A percentile compares a stretch with the other conserved stretches of the same genome.
Evolutionary conservation across 2,888 invertebrate species (phyloP).

Genomic region (Anorthoa munda): DNA sequence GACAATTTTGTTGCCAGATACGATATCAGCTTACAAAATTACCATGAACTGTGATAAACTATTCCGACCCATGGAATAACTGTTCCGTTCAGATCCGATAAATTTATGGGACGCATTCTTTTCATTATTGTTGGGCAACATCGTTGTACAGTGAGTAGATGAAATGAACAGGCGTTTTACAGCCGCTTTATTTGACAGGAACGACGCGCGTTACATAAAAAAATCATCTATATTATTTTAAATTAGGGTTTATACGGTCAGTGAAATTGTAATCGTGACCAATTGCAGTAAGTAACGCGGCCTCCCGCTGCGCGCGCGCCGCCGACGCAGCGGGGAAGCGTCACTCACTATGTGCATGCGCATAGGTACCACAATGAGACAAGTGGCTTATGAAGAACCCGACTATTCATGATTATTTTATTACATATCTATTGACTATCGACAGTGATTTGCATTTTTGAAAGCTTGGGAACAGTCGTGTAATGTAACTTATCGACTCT

Average conservation of each 20-base stretch:
- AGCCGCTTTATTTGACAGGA: slow-evolving; percentile 65
- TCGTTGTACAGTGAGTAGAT: slow-evolving; percentile 54
- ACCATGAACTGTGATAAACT: slow-evolving; percentile 72
- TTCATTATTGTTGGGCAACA: slow-evolving; percentile 53
- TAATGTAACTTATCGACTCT: slow-evolving; percentile 38
- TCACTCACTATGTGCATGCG: slow-evolving; percentile 72
- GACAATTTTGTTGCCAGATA: slow-evolving; percentile 70
- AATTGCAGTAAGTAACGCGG: slow-evolving; percentile 83
- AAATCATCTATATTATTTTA: slow-evolving; percentile 73
- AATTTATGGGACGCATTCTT: slow-evolving; percentile 65
- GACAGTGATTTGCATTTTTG: slow-evolving; percentile 67
- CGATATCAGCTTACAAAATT: slow-evolving; percentile 74
- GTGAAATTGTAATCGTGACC: slow-evolving; percentile 86
- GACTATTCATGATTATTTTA: slow-evolving; percentile 78
- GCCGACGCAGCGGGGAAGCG: slow-evolving; percentile 81
- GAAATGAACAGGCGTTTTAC: slow-evolving; percentile 60
- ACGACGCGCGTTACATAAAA: slow-evolving; percentile 61
- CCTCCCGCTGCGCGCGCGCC: slow-evolving; percentile 79
- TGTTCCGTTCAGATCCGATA: slow-evolving; percentile 60
- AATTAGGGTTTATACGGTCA: slow-evolving; percentile 79
- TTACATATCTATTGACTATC: slow-evolving; percentile 70
- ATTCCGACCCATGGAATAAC: slow-evolving; percentile 66
- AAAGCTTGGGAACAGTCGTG: slow-evolving; percentile 57
- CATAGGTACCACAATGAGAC: slow-evolving; percentile 67
- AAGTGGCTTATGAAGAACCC: slow-evolving; percentile 75